phyloP scores from a whole-genome alignment of 2,888 invertebrate species.

The Plagodis dolabraria region DNA sequence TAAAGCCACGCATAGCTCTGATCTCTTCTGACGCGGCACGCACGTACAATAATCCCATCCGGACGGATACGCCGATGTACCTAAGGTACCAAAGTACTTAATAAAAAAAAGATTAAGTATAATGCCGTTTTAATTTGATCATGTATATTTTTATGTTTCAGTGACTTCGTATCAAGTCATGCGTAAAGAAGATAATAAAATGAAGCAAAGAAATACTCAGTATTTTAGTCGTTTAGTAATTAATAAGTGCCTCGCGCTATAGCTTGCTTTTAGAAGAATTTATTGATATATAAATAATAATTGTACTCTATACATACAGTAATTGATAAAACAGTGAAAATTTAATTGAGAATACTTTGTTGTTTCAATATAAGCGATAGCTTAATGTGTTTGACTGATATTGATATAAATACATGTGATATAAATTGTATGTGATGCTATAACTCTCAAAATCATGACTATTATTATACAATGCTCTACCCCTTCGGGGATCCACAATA shows the following conservation, averaged over 20 bases:
- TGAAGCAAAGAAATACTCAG: not conserved
- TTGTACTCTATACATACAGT: not conserved
- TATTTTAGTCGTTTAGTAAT: constrained; percentile 1
- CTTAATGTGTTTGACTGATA: not conserved
- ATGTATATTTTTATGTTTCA: constrained; percentile 47
- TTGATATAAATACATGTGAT: not conserved
- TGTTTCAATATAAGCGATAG: not conserved
- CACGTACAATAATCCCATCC: too few species aligned
- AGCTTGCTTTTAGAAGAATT: constrained; percentile 4
- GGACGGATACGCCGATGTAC: too few species aligned
- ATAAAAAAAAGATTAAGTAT: too few species aligned
- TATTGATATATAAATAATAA: not conserved
- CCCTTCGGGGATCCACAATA: too few species aligned
- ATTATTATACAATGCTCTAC: too few species aligned
- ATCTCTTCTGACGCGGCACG: too few species aligned
- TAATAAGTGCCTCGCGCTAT: not conserved
- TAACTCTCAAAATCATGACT: too few species aligned
- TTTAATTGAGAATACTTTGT: too few species aligned
- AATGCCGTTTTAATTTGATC: not conserved
- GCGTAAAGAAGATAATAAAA: constrained; percentile 35
- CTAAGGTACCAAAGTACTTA: too few species aligned
- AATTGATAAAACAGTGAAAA: too few species aligned
- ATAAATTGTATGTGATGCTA: not conserved
- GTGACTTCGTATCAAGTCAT: constrained; percentile 56
- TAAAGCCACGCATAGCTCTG: too few species aligned